phyloP scores from a whole-genome alignment of 2,113 vertebrate genomes.

The Corvus cornix region DNA sequence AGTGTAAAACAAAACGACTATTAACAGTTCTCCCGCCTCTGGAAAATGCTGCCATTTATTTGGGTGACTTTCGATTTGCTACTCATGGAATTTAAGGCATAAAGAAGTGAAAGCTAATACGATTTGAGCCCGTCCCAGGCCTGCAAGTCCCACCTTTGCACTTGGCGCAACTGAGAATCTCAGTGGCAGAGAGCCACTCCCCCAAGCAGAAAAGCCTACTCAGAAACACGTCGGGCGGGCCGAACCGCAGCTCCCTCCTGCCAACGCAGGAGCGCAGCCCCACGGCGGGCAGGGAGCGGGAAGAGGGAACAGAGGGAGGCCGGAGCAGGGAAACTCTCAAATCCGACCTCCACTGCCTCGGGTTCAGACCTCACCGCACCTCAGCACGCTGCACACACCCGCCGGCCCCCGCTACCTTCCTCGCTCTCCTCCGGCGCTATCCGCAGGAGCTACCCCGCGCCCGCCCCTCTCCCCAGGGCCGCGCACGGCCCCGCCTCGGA shows the following conservation, averaged over 20 bases:
- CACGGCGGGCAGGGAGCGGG: rapidly evolving
- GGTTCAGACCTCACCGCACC: neutral
- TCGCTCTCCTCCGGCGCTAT: neutral
- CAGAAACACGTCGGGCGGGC: rapidly evolving
- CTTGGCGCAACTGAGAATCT: rapidly evolving
- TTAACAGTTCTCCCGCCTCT: too few relatives aligned
- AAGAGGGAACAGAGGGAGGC: too few relatives aligned
- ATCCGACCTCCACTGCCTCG: neutral
- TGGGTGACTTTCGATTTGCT: neutral
- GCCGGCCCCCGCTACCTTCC: neutral
- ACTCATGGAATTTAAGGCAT: neutral
- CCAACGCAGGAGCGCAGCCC: neutral
- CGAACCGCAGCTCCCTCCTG: rapidly evolving
- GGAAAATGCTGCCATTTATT: neutral
- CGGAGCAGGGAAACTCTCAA: neutral
- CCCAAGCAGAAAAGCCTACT: rapidly evolving
- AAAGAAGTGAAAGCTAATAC: neutral
- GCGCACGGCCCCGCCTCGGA: neutral
- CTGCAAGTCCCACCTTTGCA: neutral
- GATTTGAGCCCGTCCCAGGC: rapidly evolving
- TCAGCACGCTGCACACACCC: rapidly evolving
- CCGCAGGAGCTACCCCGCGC: neutral
- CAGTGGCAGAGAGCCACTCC: rapidly evolving
- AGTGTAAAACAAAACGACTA: neutral
- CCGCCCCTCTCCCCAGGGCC: neutral